Percentiles rank a stretch among this genome's conserved stretches.
Evolutionary conservation across 2,888 invertebrate species (phyloP).

Genomic region (Meteorus cinctellus): DNA sequence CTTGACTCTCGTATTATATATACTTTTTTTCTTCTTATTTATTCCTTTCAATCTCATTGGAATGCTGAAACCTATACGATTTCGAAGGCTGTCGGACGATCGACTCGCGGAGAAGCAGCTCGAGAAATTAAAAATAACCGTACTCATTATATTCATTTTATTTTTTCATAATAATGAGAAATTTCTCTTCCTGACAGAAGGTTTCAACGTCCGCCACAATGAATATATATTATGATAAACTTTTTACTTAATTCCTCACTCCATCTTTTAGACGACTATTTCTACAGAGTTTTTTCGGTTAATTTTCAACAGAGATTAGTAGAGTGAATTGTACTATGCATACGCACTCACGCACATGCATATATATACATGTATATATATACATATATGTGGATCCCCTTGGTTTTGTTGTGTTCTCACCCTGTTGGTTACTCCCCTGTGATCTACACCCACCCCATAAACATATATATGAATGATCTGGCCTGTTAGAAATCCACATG

Average conservation of each 20-base stretch:
- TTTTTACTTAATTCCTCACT: too few species aligned
- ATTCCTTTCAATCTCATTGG: constrained; percentile 44
- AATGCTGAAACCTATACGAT: constrained; percentile 16
- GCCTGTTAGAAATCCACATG: constrained; percentile 21
- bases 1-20: constrained; percentile 18
- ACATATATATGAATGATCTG: constrained; percentile 12
- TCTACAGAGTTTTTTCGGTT: background rate
- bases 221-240: too few species aligned
- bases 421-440: constrained; percentile 19
- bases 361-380: too few species aligned
- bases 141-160: constrained; percentile 46
- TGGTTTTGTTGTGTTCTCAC: constrained; percentile 9
- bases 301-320: background rate
- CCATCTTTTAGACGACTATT: too few species aligned
- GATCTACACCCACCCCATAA: constrained; percentile 15
- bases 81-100: constrained; percentile 4
- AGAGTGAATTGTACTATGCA: background rate
- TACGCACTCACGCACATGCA: background rate
- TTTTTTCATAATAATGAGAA: constrained; percentile 40
- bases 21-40: constrained; percentile 47
- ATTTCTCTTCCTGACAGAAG: background rate
- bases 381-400: background rate
- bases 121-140: background rate
- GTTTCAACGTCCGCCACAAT: background rate
- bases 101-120: background rate